These are phyloP conservation scores for Antrozous pallidus DNA, from an alignment of 2,797 vertebrate genomes.

Conservation along the genomic window DNA sequence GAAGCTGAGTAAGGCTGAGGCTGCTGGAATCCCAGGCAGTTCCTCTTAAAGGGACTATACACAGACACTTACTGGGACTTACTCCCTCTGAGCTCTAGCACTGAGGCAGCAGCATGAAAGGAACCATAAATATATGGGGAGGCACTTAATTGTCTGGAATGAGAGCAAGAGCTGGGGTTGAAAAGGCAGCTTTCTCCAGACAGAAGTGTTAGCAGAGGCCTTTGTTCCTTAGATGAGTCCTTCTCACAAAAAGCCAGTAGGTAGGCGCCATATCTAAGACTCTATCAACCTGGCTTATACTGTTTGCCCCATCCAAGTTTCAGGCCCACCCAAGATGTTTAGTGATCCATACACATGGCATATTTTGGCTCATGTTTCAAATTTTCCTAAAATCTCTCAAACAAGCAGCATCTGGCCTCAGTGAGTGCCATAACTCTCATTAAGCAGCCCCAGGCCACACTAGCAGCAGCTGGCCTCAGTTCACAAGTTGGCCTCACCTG, in stretches of 20 bases:
- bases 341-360: not conserved
- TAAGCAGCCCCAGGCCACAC: not conserved
- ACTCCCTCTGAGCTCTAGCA: not conserved
- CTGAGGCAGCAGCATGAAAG: not conserved
- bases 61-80: not conserved
- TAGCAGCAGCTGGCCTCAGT: not conserved
- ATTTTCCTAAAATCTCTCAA: not conserved
- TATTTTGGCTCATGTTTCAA: not conserved
- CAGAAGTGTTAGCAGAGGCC: not conserved
- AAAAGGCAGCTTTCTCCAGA: not conserved
- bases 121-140: not conserved
- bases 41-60: not conserved
- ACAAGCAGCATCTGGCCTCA: not conserved
- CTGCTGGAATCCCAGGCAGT: not conserved
- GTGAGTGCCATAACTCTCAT: not conserved
- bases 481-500: not conserved
- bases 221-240: not conserved
- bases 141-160: not conserved
- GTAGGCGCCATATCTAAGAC: not conserved
- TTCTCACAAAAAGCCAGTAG: not conserved
- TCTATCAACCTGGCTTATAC: not conserved
- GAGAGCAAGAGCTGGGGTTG: not conserved
- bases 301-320: not conserved
- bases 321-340: not conserved
- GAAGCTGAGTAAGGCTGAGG: not conserved